Evolutionary conservation across 2,888 invertebrate genomes (phyloP).

Genomic region (Caenorhabditis panamensis): DNA sequence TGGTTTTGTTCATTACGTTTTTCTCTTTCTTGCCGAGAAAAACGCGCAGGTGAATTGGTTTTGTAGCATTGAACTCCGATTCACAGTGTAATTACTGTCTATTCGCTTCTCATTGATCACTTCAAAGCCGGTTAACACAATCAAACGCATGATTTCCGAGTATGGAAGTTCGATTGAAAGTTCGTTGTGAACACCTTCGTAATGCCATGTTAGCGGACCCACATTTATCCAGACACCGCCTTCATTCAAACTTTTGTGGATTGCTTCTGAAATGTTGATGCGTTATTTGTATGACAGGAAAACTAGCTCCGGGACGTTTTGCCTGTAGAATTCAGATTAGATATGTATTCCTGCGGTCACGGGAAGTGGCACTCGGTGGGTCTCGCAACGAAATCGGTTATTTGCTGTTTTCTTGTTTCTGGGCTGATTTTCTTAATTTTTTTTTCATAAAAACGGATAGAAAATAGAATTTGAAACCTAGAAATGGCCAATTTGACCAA

Average conservation of each 20-base stretch:
- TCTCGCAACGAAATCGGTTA: no score
- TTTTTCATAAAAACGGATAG: no score
- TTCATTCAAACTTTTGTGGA: slow-evolving; percentile 91
- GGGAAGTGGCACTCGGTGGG: no score
- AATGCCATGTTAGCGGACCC: slow-evolving; percentile 89
- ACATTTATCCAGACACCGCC: slow-evolving; percentile 84
- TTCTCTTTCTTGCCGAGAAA: slow-evolving; percentile 56
- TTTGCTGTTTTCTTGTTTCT: no score
- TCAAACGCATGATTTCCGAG: slow-evolving; percentile 56
- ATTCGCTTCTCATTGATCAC: slow-evolving; percentile 56
- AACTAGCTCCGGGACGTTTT: no score
- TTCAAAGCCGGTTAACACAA: slow-evolving; percentile 52
- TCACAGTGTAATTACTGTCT: slow-evolving; percentile 62
- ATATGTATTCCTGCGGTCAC: no score
- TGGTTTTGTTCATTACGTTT: slow-evolving; percentile 3
- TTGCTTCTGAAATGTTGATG: slow-evolving; percentile 82
- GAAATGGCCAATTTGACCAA: no score
- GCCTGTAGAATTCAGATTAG: no score
- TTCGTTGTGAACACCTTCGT: slow-evolving; percentile 69
- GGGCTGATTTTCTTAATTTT: no score
- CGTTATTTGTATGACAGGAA: no score
- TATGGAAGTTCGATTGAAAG: slow-evolving; percentile 66
- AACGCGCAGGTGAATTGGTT: slow-evolving; percentile 68
- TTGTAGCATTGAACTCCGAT: slow-evolving; percentile 66
- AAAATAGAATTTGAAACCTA: no score